Base-by-base conservation (phyloP, 2,888 invertebrate genomes). In the Drosophila paranaensis region DNA sequence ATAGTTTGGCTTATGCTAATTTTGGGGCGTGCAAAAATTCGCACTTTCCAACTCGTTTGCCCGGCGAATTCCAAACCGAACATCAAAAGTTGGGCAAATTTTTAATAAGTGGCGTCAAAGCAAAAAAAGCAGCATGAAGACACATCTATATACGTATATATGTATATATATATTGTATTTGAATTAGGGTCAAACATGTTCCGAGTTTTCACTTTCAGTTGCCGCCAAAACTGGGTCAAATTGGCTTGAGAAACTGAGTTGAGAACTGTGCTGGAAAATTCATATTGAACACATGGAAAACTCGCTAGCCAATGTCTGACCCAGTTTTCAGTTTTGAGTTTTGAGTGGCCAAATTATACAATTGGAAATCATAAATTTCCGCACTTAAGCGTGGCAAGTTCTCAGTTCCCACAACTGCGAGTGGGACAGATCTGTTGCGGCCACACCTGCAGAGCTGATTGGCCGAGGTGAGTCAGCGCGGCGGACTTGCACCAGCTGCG, bases 21-120 rank as follows among this genome's bases (percentile, higher is more conserved):
- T 75, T 70, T 57, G 71, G 73, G 87, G 90, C 90, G 90, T 90
- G 91, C 89, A 90, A 91, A 88, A 90, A 90, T 90, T 91, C 88
- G 82, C 90, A 91, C 90, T 90, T 90, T 91, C 90, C 89, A 89
- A 89, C 90, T 78, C 72, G 90, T 76, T 76, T 77, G 71, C 64
- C 60, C 79, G 67, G 71, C 77, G 80, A 71, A 80, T 56, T 72
- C 73, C 72, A 58, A 71, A 42, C 45, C 46, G 57, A 65, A 25
- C 68, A 66, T 62, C 56, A 64, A 72, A 71, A 71, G 60, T 74
- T 81, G 65, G 67, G 77, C 71, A 64, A 68, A 78, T 81, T 81
- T 50, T 81, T 71, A 77, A 77, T 73, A 77, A 77, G 66, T 67
- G 53, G 37, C 74, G 27, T 55, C 60, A 62, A 74, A 64, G 73